Conservation (phyloP, 92 coral and sea anemone species). For the Metridium senile region DNA sequence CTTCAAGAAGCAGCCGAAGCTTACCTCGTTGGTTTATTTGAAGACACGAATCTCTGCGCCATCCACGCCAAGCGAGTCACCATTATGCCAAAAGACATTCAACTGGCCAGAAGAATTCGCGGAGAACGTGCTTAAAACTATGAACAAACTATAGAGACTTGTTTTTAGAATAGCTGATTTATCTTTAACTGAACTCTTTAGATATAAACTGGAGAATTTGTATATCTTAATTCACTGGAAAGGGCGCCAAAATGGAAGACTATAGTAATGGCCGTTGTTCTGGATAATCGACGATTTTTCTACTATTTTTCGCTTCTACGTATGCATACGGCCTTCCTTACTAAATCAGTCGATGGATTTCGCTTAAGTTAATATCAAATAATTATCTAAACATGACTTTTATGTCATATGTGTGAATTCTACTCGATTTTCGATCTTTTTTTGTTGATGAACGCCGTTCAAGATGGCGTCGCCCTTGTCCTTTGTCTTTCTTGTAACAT, state of each 20-base stretch:
- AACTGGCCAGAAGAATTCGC: slow-evolving; percentile 98
- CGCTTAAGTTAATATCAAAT: slow-evolving; percentile 8
- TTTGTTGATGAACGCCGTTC: slow-evolving; percentile 1
- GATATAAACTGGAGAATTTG: slow-evolving; percentile 25
- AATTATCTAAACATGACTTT: not conserved
- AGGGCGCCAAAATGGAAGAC: slow-evolving; percentile 39
- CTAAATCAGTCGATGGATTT: slow-evolving; percentile 26
- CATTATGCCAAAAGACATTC: slow-evolving; percentile 99
- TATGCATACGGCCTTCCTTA: slow-evolving; percentile 7
- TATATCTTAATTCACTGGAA: slow-evolving; percentile 20
- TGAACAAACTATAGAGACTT: slow-evolving; percentile 9
- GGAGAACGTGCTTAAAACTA: slow-evolving; percentile 81
- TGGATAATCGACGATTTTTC: slow-evolving; percentile 21
- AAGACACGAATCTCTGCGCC: slow-evolving; percentile 99
- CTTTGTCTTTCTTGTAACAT: slow-evolving; percentile 14
- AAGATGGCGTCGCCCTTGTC: slow-evolving; percentile 40
- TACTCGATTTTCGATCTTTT: slow-evolving; percentile 12
- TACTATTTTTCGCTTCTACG: slow-evolving; percentile 38
- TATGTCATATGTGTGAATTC: slow-evolving; percentile 2
- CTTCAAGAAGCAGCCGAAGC: slow-evolving; percentile 99
- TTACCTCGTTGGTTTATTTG: slow-evolving; percentile 96
- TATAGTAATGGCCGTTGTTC: slow-evolving; percentile 31
- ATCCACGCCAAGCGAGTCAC: slow-evolving; percentile 99
- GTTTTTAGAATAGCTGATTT: slow-evolving; percentile 33
- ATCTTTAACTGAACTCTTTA: slow-evolving; percentile 22